Evolutionary conservation across 2,113 vertebrate genomes (phyloP).

Genomic region (Marmota monax): DNA sequence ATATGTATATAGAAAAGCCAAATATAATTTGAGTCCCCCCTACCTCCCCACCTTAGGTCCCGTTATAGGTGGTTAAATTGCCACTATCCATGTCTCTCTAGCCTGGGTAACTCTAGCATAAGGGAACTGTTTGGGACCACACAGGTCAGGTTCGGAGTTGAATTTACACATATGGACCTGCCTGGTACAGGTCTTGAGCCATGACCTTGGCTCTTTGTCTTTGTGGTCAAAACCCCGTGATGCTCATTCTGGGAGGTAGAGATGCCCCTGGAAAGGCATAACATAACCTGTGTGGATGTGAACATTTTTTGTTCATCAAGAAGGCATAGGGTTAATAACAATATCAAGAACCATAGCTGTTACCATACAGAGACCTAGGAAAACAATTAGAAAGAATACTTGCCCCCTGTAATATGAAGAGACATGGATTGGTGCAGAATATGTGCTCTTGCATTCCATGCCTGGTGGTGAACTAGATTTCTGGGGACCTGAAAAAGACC

Average conservation of each 20-base stretch:
- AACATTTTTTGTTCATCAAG: background rate
- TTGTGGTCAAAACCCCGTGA: background rate
- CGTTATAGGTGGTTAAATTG: background rate
- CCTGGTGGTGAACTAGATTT: background rate
- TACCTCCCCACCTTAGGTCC: rapidly evolving
- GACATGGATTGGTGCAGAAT: background rate
- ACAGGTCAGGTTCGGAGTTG: background rate
- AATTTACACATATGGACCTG: background rate
- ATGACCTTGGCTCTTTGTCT: constrained; percentile 1
- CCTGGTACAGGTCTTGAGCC: background rate
- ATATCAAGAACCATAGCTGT: background rate
- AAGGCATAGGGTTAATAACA: background rate
- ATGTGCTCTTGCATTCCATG: background rate
- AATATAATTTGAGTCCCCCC: background rate
- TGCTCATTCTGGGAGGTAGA: background rate
- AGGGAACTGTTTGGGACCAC: background rate
- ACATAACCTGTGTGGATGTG: background rate
- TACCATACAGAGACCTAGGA: background rate
- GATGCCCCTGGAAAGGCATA: background rate
- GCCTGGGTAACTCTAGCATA: background rate
- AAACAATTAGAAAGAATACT: background rate
- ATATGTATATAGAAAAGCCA: background rate
- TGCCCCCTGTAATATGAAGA: background rate
- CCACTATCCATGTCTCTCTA: background rate
- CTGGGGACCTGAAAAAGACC: background rate